These are phyloP conservation scores for Darevskia mixta DNA, from an alignment of 2,797 vertebrate genomes.

Conservation along the genomic window DNA sequence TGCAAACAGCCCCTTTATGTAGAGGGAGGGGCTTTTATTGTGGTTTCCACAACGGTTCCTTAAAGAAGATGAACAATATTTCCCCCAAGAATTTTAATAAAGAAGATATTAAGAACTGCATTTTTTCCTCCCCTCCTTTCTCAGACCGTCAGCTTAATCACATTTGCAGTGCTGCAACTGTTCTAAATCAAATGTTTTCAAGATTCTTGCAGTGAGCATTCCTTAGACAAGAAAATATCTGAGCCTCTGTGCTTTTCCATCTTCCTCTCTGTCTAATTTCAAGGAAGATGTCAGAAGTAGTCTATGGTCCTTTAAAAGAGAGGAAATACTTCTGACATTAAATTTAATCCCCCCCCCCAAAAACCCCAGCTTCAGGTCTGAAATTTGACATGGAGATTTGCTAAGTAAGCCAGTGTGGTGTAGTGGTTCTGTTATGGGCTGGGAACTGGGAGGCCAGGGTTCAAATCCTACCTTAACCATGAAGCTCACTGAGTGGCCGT, in stretches of 20 bases:
- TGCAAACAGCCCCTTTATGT: constrained; percentile 37
- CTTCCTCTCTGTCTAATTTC: neutral
- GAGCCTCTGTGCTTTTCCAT: neutral
- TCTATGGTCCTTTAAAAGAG: neutral
- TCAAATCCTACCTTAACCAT: too few relatives aligned
- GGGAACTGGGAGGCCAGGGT: too few relatives aligned
- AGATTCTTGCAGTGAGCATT: neutral
- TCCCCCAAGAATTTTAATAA: constrained; percentile 25
- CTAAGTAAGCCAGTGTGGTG: neutral
- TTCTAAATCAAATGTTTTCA: constrained; percentile 12
- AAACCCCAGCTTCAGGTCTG: neutral
- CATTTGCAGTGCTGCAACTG: neutral
- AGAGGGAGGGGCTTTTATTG: constrained; percentile 69
- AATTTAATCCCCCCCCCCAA: neutral
- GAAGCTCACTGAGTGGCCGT: too few relatives aligned
- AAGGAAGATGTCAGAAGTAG: neutral
- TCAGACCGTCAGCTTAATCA: neutral
- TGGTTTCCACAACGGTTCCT: constrained; percentile 58
- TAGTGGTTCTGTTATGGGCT: too few relatives aligned
- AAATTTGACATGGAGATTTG: neutral
- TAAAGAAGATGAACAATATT: constrained; percentile 49
- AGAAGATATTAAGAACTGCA: constrained; percentile 24
- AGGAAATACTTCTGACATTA: neutral
- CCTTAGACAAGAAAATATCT: neutral
- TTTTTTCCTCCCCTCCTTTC: neutral